Evolutionary conservation across 2,888 invertebrate genomes (phyloP), one percentile per base, ranked within the genome.

Genomic region (Atethmia centrago): DNA sequence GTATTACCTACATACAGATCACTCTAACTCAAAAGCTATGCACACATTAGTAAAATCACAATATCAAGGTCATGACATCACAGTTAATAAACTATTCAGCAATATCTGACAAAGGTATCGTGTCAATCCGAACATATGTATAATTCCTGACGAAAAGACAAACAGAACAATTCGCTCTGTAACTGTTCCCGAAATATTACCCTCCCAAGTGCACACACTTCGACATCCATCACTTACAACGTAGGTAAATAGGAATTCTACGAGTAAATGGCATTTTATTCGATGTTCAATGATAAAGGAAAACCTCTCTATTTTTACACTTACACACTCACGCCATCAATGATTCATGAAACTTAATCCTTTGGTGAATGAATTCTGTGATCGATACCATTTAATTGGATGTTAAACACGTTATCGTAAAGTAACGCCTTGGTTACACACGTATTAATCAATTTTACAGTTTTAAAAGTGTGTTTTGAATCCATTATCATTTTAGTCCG

Each of bases 311-410:
- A 79, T 79, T 80, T 56, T 53, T 58, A 66, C 36, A 59, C 62
- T 56, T 21, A 40, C 25, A 49, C 61, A 65, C 66, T 62, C 53
- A 56, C 45, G 31, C 47, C 56, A 62, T 76, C 80, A 65, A 58
- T 69, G 69, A 81, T 76, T 71, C 71, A 76, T 70, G 55, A 62
- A 70, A 64, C 40, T 63, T 14, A 53, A 42, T 65, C 25, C n/a
- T 62, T 64, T 53, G 9, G 40, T 74, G 80, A 79, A 79, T 78
- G 79, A 78, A 67, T 74, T 53, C 31, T n/a, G 40, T 72, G 55
- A 74, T 78, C 74, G 40, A 79, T 78, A 49, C 5, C 65, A 36
- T 66, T 62, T 73, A 45, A 73, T 77, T 73, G 12, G 7, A 61
- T 36, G 36, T 77, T 51, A 49, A 31, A 56, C 25, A 12, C 19